A percentile compares a stretch with the other conserved stretches of the same genome.
Conservation (phyloP, 2,113 vertebrate genomes). For the Spheniscus mendiculus region DNA sequence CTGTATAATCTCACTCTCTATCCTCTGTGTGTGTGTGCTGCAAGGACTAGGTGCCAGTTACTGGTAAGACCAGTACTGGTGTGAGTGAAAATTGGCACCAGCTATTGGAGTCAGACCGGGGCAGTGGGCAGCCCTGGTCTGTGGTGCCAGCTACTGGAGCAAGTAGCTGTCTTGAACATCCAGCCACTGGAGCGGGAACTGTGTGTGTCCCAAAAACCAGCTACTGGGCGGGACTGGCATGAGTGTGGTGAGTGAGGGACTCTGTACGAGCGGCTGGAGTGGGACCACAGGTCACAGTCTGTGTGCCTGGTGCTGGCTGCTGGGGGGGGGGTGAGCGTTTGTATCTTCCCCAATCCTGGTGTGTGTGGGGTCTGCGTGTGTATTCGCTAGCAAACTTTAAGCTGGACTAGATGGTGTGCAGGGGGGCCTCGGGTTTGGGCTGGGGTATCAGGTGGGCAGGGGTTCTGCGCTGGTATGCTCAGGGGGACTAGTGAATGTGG, state of each 20-base stretch:
- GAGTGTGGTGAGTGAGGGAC: not conserved
- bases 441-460: not conserved
- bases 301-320: not conserved
- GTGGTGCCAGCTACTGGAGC: not conserved
- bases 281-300: not conserved
- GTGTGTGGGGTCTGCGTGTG: fast-evolving
- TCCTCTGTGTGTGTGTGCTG: not conserved
- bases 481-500: not conserved
- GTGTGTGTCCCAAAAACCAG: not conserved
- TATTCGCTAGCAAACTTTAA: not conserved
- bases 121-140: not conserved
- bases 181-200: not conserved
- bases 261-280: not conserved
- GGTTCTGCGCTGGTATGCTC: not conserved
- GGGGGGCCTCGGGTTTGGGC: fast-evolving
- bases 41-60: not conserved
- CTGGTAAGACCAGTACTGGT: not conserved
- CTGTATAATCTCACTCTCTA: not conserved
- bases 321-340: not conserved
- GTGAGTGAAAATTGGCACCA: not conserved
- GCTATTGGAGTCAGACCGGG: not conserved
- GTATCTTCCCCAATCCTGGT: not conserved
- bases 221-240: no score
- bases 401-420: not conserved
- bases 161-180: not conserved